Percentiles rank a stretch among this genome's conserved stretches.
Evolutionary conservation across 2,797 vertebrate genomes (phyloP).

Genomic region (Darevskia mixta): DNA sequence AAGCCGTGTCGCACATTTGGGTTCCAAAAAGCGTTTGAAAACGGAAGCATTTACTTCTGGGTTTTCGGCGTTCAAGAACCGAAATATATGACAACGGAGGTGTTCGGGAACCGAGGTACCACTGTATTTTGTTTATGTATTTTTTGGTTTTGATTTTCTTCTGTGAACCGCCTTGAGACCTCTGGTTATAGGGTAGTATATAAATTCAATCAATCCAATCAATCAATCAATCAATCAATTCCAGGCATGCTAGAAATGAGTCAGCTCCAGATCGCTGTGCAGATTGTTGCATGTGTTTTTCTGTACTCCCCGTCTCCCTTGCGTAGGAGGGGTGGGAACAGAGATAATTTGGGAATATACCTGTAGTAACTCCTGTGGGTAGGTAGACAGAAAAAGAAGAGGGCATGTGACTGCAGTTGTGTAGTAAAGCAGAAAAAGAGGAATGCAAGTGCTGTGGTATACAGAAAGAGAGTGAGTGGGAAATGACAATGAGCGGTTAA

Average conservation of each 20-base stretch:
- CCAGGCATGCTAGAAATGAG: neutral
- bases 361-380: neutral
- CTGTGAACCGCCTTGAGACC: too few species aligned
- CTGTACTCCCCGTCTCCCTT: too few species aligned
- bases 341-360: neutral
- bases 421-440: neutral
- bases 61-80: too few species aligned
- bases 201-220: too few species aligned
- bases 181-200: too few species aligned
- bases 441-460: neutral
- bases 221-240: neutral
- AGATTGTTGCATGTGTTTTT: neutral
- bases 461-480: neutral
- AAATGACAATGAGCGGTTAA: neutral
- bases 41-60: too few species aligned
- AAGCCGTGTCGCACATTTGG: too few species aligned
- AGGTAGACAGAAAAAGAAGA: neutral
- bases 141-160: too few species aligned
- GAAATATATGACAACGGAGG: too few species aligned
- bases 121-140: too few species aligned
- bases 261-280: neutral
- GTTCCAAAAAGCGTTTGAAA: too few species aligned
- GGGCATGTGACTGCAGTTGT: neutral
- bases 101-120: too few species aligned
- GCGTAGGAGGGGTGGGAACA: neutral